Evolutionary conservation across 2,797 vertebrate genomes (phyloP).

Genomic region (Antrozous pallidus): DNA sequence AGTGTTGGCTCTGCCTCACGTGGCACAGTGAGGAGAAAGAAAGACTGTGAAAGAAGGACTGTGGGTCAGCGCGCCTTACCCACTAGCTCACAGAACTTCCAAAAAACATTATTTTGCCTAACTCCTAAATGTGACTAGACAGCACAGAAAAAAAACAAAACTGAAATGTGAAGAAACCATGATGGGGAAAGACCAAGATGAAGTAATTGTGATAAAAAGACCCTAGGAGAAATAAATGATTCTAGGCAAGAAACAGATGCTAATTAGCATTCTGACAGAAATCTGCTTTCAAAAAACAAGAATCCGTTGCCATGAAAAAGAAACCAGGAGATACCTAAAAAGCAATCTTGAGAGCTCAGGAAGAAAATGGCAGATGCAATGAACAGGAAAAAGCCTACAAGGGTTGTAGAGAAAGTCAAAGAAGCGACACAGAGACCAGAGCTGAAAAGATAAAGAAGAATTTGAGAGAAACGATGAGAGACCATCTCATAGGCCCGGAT

Average conservation of each 20-base stretch:
- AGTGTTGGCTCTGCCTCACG: not conserved
- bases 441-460: not conserved
- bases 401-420: not conserved
- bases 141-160: not conserved
- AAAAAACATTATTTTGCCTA: not conserved
- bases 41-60: not conserved
- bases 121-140: not conserved
- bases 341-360: not conserved
- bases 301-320: not conserved
- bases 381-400: not conserved
- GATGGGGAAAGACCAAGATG: not conserved
- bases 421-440: not conserved
- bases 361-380: not conserved
- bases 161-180: not conserved
- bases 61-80: no score
- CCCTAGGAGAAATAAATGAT: not conserved
- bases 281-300: not conserved
- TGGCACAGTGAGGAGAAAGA: not conserved
- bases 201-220: not conserved
- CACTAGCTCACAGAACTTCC: not conserved
- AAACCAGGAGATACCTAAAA: not conserved
- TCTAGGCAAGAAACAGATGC: not conserved
- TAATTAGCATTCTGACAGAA: not conserved
- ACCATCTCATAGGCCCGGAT: not conserved
- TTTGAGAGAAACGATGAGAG: not conserved